These are phyloP conservation scores for Phylloscopus collybita DNA, from an alignment of 2,797 vertebrate species.

Conservation along the genomic window DNA sequence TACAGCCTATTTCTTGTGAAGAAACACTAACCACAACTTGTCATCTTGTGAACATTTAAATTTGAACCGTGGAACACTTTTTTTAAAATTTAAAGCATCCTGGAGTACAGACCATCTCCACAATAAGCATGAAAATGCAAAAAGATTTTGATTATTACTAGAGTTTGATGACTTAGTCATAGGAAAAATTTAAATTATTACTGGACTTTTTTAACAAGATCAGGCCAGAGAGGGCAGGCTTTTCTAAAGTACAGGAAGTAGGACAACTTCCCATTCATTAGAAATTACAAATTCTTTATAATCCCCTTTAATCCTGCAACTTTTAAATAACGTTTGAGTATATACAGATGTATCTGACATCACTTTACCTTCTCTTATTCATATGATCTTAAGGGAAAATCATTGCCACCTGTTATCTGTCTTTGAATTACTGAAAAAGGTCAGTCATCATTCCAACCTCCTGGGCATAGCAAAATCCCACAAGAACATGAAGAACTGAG, in stretches of 20 bases:
- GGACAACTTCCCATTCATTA: not conserved
- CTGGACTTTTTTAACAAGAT: not conserved
- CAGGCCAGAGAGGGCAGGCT: not conserved
- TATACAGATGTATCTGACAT: not conserved
- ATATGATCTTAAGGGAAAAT: not conserved
- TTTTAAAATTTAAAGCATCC: constrained; percentile 18
- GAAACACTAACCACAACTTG: not conserved
- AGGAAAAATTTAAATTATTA: not conserved
- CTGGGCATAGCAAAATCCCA: not conserved
- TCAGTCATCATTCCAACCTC: not conserved
- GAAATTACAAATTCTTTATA: not conserved
- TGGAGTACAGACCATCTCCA: not conserved
- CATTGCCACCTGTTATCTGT: not conserved
- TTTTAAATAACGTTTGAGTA: not conserved
- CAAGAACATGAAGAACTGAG: not conserved
- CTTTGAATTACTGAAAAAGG: not conserved
- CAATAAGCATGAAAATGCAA: constrained; percentile 36
- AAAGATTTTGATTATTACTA: constrained; percentile 25
- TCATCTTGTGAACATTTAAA: not conserved
- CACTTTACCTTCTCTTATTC: not conserved
- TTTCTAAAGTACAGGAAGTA: not conserved
- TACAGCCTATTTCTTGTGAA: not conserved
- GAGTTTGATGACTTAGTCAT: not conserved
- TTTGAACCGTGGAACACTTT: not conserved
- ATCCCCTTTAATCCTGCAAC: not conserved